These are phyloP conservation scores for Chalcosyrphus nemorum DNA, from an alignment of 2,888 invertebrate species.

Conservation along the genomic window DNA sequence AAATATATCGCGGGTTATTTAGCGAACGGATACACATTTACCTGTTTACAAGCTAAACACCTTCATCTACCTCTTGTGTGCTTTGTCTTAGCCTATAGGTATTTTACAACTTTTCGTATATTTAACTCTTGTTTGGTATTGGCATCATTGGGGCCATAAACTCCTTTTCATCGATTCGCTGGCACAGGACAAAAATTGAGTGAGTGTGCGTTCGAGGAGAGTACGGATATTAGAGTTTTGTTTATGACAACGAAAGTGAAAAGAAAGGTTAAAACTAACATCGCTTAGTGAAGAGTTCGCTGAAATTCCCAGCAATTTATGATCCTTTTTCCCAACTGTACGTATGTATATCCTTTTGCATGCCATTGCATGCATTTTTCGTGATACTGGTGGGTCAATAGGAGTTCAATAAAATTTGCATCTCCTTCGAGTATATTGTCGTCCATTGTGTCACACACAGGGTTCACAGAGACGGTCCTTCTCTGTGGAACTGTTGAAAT, in stretches of 20 bases:
- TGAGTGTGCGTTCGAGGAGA: background rate
- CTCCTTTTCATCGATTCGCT: conserved; percentile 56
- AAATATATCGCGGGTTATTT: conserved; percentile 52
- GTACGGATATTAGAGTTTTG: no score
- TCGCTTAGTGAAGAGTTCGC: conserved; percentile 56
- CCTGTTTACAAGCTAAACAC: conserved; percentile 44
- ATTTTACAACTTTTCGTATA: conserved; percentile 58
- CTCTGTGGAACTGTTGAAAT: conserved; percentile 66
- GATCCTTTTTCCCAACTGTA: conserved; percentile 27
- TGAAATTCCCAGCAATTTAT: conserved; percentile 59
- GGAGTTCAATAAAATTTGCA: conserved; percentile 68
- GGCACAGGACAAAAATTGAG: background rate
- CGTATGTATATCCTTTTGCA: conserved; percentile 43
- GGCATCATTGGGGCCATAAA: conserved; percentile 64
- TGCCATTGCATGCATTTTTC: conserved; percentile 59
- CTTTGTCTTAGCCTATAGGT: background rate
- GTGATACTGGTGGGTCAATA: conserved; percentile 26
- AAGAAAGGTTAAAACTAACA: conserved; percentile 66
- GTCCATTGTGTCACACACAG: conserved; percentile 53
- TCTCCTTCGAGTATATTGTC: conserved; percentile 37
- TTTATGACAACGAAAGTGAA: conserved; percentile 71
- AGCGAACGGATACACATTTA: conserved; percentile 31
- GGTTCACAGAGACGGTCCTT: background rate
- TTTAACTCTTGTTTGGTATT: conserved; percentile 69
- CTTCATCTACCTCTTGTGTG: conserved; percentile 33